Evolutionary conservation across 2,113 vertebrate genomes (phyloP).

Genomic region (Marmota monax): DNA sequence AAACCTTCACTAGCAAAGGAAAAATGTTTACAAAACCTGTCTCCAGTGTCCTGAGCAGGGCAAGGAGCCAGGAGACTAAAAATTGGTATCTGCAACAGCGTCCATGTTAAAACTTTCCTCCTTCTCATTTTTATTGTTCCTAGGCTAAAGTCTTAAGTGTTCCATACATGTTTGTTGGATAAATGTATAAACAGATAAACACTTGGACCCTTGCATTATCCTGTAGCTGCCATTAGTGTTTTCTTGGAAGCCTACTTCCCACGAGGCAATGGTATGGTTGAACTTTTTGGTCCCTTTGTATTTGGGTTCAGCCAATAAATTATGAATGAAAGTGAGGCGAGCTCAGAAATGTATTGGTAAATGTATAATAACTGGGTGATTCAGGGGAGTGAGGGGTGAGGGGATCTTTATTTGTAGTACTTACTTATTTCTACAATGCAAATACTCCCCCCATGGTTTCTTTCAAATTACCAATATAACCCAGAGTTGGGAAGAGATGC

Average conservation of each 20-base stretch:
- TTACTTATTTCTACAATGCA: background rate
- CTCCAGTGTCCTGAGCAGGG: background rate
- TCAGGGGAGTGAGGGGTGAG: accelerated
- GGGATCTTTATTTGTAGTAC: background rate
- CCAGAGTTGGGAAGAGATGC: no score
- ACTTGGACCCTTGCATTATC: background rate
- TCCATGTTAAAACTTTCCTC: background rate
- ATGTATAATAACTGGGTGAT: background rate
- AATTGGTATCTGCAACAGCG: no score
- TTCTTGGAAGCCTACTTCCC: background rate
- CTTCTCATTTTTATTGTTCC: background rate
- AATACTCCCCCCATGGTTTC: background rate
- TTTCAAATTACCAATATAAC: background rate
- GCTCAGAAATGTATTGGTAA: background rate
- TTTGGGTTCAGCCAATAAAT: background rate
- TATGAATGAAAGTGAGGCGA: background rate
- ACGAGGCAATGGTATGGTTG: background rate
- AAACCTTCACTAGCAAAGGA: background rate
- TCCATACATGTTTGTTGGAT: background rate
- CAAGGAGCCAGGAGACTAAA: background rate
- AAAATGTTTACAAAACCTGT: background rate
- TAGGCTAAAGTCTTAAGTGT: background rate
- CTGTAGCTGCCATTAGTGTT: background rate
- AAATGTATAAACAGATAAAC: background rate
- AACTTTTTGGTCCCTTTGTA: background rate